Conservation (phyloP, 2,113 vertebrate species). For the Psammodynastes pulverulentus region DNA sequence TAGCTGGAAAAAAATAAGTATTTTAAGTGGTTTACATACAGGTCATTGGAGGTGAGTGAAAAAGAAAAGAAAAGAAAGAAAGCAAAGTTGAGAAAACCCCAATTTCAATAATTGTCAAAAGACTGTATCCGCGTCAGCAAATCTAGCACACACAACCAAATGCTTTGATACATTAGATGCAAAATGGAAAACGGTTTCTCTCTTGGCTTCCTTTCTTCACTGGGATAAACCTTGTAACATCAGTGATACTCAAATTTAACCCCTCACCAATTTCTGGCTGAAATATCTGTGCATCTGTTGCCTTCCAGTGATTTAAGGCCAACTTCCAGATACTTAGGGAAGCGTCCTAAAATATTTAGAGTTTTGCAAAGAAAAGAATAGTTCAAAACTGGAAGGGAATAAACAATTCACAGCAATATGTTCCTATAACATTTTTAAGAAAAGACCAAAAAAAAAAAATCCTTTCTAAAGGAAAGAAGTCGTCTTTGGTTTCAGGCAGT, state of each 20-base stretch:
- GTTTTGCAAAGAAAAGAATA: not conserved
- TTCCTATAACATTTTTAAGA: conserved; percentile 1
- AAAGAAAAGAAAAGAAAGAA: conserved; percentile 34
- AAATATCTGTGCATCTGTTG: not conserved
- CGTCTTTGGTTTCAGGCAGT: not conserved
- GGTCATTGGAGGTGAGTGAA: conserved; percentile 46
- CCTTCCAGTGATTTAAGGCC: not conserved
- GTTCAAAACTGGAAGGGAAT: not conserved
- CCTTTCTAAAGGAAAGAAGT: not conserved
- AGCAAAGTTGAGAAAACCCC: conserved; percentile 33
- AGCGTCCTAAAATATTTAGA: not conserved
- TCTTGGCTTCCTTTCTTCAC: not conserved
- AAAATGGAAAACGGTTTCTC: not conserved
- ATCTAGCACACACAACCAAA: conserved; percentile 35
- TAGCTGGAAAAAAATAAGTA: no score
- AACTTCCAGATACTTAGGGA: not conserved
- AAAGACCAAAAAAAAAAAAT: not conserved
- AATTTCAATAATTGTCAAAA: conserved; percentile 8
- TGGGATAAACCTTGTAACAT: not conserved
- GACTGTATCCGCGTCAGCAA: conserved; percentile 30
- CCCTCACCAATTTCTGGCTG: not conserved
- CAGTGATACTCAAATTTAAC: not conserved
- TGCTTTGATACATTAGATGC: not conserved
- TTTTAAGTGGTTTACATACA: no score
- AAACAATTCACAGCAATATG: not conserved